Base-by-base conservation (phyloP, 37 sponge, comb jelly and placozoan genomes). In the Diacarnus erythraeanus region DNA sequence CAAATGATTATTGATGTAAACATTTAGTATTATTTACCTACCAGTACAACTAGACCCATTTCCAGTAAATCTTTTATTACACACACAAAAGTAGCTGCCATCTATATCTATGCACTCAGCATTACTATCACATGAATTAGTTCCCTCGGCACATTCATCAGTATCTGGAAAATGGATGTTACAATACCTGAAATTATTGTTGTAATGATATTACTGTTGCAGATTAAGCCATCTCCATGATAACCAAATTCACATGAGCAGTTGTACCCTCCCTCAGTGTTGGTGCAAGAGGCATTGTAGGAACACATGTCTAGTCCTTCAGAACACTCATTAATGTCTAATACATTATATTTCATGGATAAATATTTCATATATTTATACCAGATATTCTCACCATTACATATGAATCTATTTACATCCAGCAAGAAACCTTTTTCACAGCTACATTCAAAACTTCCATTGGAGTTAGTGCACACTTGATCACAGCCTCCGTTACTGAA, bases 221-320 rank as follows among this genome's bases (percentile, higher is more conserved):
- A 47, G 6, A 12, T 47, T 6, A 47, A 47, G 26, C 83, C 83
- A 29, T 37, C 33, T 59, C 77, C 67, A 78, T 64, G 20, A 59
- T 80, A 88, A 15, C 88, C 88, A 23, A 40, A 0, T 20, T 63
- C 71, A 42, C 88, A 88, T 31, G 64, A 69, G 66, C 88, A 88
- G 30, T 43, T 65, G 59, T 64, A 86, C 40, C 76, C 69, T 57
- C 87, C 87, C 22, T 38, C 42, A 67, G 76, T 74, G 75, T 86
- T 64, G 38, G 21, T 38, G 44, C 87, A 86, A 26, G 61, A 72
- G 30, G 80, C 80, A 82, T 76, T 76, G 27, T 63, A 69, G 42
- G 58, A 38, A 61, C 87, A 80, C 9, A 37, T 47, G 51, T 47
- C 12, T 68, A 34, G 38, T 9, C 38, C 47, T 17, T 76, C 69